Evolutionary conservation across 2,797 vertebrate species (phyloP).

Genomic region (Chloroceryle inda): DNA sequence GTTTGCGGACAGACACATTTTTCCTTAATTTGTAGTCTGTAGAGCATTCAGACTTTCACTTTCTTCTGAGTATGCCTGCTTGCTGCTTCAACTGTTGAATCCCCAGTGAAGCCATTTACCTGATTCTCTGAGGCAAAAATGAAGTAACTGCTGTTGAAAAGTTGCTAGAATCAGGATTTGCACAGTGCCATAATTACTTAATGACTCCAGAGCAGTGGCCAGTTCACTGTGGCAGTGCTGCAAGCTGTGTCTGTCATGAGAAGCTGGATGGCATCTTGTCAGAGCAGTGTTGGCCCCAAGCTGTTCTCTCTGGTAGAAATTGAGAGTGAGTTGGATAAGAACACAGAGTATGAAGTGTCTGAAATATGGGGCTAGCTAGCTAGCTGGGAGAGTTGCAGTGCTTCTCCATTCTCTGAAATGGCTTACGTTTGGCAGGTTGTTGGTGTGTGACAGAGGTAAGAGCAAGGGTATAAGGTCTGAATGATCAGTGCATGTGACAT

Average conservation of each 20-base stretch:
- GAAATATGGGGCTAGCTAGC: background rate
- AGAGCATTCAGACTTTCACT: background rate
- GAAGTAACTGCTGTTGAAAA: background rate
- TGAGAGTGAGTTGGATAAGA: background rate
- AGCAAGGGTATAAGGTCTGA: background rate
- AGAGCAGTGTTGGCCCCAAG: background rate
- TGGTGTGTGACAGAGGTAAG: background rate
- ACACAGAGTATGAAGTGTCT: background rate
- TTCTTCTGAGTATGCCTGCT: background rate
- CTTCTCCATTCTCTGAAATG: background rate
- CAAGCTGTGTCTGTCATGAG: background rate
- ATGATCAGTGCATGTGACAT: rapidly evolving
- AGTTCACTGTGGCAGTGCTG: background rate
- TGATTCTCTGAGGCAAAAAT: background rate
- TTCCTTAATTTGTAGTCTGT: background rate
- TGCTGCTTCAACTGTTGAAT: background rate
- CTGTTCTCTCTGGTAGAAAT: background rate
- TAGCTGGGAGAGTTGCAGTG: background rate
- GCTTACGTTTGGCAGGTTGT: background rate
- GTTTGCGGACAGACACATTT: background rate
- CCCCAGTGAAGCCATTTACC: background rate
- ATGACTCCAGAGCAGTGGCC: background rate
- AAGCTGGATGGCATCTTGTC: background rate
- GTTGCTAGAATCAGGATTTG: background rate
- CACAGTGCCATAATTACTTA: background rate